Conservation (phyloP, 2,113 vertebrate species). For the Xenopus borealis region DNA sequence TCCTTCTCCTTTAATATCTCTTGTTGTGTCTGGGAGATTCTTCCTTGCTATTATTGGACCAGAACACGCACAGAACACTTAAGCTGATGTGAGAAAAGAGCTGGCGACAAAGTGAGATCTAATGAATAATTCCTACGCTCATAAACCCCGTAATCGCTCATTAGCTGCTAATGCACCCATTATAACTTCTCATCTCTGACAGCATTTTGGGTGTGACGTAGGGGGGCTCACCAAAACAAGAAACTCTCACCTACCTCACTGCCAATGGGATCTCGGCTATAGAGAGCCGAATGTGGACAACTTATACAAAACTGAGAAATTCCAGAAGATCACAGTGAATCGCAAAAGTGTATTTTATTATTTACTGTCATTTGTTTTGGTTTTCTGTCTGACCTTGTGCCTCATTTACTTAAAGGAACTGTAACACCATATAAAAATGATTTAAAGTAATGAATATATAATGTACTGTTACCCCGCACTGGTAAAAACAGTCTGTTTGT, state of each 20-base stretch:
- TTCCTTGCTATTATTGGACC: not conserved
- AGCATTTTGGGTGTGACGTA: not conserved
- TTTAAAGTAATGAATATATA: no score
- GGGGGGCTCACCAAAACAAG: not conserved
- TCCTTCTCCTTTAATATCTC: no score
- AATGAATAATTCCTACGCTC: not conserved
- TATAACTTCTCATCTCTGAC: not conserved
- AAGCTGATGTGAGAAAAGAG: not conserved
- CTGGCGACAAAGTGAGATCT: not conserved
- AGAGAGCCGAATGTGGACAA: not conserved
- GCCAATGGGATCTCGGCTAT: not conserved
- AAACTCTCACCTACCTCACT: not conserved
- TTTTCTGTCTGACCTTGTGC: no score
- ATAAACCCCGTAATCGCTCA: not conserved
- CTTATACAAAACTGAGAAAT: no score
- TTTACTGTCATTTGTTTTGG: no score
- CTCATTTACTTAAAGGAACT: no score
- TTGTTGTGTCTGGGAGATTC: not conserved
- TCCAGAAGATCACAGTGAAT: no score
- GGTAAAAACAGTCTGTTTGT: no score
- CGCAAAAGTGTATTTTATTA: no score
- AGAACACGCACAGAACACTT: not conserved
- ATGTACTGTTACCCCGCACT: no score
- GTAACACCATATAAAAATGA: no score
- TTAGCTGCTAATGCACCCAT: not conserved